Base-by-base conservation (phyloP, 2,888 invertebrate species). In the Platynereis dumerilii region DNA sequence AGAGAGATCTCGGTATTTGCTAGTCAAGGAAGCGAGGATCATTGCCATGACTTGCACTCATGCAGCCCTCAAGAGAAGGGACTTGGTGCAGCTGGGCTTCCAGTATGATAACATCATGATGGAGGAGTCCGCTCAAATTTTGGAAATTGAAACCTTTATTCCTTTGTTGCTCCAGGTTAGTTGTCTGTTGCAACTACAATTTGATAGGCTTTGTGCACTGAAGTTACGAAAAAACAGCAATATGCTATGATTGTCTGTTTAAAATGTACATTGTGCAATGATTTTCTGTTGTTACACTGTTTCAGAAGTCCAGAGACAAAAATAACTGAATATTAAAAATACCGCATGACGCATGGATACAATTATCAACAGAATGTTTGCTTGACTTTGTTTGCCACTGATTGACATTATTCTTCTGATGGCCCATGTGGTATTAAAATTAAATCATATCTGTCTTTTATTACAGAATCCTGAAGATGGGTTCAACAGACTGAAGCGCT, bases 21-120 rank as follows among this genome's bases (percentile, higher is more conserved):
- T 99, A 60, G 97, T 99, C 0, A 96, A 96, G 81, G 99, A 99
- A 83, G 98, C 99, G 0, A 99, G 98, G 86, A 96, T 99, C 63
- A 99, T 99, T 75, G 99, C 99, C 0, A 99, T 99, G 99, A 99
- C 99, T 0, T 99, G 99, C 86, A 99, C 99, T 0, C 99, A 99
- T 84, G 99, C 99, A 0, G 99, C 99, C 0, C 87, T 99, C 15
- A 96, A 98, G 81, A 88, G 99, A 29, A 91, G 94, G 60, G 99
- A 99, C 83, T 87, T 99, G 2, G 98, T 99, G 0, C 93, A 94
- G 80, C 90, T 96, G 85, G 93, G 91, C 17, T 85, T 48, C 17
- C 76, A 84, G 85, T 99, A 97, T 85, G 98, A 99, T 85, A 99
- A 98, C 85, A 98, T 99, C 66, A 86, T 99, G 3, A 99, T 99